A percentile compares a stretch with the other conserved stretches of the same genome.
phyloP scores from a whole-genome alignment of 1,140 invertebrate genomes.

The Trichomalopsis sarcophagae region DNA sequence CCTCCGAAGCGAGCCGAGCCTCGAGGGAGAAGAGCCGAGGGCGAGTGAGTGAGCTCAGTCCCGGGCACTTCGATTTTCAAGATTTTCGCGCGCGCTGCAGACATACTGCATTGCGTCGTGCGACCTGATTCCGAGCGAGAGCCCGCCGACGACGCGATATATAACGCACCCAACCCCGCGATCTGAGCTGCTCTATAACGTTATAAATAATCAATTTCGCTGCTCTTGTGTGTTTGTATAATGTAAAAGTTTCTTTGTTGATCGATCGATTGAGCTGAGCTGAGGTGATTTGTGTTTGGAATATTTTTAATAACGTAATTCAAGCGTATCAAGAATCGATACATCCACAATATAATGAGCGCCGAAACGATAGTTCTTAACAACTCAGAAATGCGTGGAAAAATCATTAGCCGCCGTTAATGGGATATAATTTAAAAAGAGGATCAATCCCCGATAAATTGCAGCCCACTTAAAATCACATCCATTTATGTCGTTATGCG shows the following conservation, averaged over 20 bases:
- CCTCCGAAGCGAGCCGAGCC: not conserved
- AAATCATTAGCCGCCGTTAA: no score
- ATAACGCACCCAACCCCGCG: constrained; percentile 41
- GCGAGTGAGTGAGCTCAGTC: not conserved
- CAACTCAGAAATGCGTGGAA: no score
- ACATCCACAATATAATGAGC: no score
- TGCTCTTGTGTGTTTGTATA: no score
- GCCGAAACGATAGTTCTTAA: no score
- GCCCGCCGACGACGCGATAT: not conserved
- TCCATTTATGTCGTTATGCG: not conserved
- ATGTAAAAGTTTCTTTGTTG: no score
- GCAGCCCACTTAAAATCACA: not conserved
- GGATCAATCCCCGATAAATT: not conserved
- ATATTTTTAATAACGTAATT: no score
- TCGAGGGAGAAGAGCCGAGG: no score
- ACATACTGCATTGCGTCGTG: constrained; percentile 67
- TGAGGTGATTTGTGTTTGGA: no score
- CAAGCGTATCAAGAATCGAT: no score
- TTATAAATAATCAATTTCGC: constrained; percentile 65
- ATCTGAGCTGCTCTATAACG: not conserved
- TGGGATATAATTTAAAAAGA: no score
- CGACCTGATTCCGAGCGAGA: constrained; percentile 61
- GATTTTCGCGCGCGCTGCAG: constrained; percentile 41
- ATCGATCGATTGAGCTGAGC: no score
- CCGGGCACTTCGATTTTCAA: constrained; percentile 33